Conservation (phyloP, 2,888 invertebrate species). For the Cephus runcator region DNA sequence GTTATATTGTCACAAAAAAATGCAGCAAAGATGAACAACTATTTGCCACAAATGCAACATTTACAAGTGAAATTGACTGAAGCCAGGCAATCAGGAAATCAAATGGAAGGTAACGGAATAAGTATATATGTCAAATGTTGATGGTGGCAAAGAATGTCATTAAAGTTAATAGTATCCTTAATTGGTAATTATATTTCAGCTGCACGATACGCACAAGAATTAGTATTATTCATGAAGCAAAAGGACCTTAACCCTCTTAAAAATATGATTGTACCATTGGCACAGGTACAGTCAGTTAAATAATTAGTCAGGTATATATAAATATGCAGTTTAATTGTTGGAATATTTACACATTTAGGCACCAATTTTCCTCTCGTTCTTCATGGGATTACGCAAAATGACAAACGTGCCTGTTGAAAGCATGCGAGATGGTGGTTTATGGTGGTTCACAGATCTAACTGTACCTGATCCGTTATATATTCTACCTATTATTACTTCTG, state of each 20-base stretch:
- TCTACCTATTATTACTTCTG: slow-evolving; percentile 86
- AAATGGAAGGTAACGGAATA: slow-evolving; percentile 71
- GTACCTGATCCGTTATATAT: slow-evolving; percentile 89
- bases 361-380: slow-evolving; percentile 93
- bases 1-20: slow-evolving; percentile 86
- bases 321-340: neutral
- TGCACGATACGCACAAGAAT: slow-evolving; percentile 79
- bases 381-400: slow-evolving; percentile 89
- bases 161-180: slow-evolving; percentile 9
- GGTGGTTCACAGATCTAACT: slow-evolving; percentile 95
- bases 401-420: slow-evolving; percentile 91
- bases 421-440: slow-evolving; percentile 86
- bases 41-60: slow-evolving; percentile 85
- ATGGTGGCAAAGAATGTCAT: slow-evolving; percentile 1
- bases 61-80: slow-evolving; percentile 88
- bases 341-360: slow-evolving; percentile 64
- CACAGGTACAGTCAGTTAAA: slow-evolving; percentile 71
- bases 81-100: slow-evolving; percentile 86
- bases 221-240: slow-evolving; percentile 84
- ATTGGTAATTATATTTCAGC: slow-evolving; percentile 61
- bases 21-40: slow-evolving; percentile 83
- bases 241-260: slow-evolving; percentile 84
- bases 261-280: slow-evolving; percentile 79
- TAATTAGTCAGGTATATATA: neutral
- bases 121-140: neutral